phyloP scores from a whole-genome alignment of 1,140 invertebrate species.

The Drosophila varians region DNA sequence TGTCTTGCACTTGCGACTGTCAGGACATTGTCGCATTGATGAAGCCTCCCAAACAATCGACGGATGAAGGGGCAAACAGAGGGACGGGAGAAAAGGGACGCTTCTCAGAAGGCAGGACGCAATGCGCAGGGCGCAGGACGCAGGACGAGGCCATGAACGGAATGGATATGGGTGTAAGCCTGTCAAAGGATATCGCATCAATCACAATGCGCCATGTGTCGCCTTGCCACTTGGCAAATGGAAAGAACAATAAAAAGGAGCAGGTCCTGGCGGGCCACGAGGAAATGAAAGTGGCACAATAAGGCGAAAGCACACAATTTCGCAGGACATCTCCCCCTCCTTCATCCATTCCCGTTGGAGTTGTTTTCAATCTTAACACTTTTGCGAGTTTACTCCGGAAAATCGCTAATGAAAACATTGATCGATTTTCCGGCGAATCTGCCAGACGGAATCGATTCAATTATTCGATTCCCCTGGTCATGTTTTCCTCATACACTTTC shows the following conservation, averaged over 20 bases:
- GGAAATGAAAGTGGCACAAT: conserved; percentile 1
- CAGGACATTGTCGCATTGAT: conserved; percentile 62
- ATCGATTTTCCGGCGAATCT: conserved; percentile 33
- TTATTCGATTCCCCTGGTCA: conserved; percentile 5
- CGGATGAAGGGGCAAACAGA: not conserved
- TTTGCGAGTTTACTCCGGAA: not conserved
- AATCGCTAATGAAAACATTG: conserved; percentile 27
- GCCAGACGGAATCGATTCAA: conserved; percentile 29
- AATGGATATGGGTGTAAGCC: conserved; percentile 18
- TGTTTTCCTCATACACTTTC: not conserved
- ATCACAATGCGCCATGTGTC: conserved; percentile 46
- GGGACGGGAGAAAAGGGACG: not conserved
- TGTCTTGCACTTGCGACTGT: conserved; percentile 60
- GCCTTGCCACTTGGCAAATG: conserved; percentile 15
- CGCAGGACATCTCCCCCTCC: not conserved
- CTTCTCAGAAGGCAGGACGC: too few species aligned
- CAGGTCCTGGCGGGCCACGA: not conserved
- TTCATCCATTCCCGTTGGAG: not conserved
- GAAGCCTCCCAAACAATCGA: conserved; percentile 27
- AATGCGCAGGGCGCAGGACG: too few species aligned
- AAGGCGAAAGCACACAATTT: not conserved
- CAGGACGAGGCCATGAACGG: conserved; percentile 7
- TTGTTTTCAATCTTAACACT: conserved; percentile 12
- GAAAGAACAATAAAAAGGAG: conserved; percentile 18
- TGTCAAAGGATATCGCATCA: conserved; percentile 53